Conservation (phyloP, 2,113 vertebrate species). For the Grammomys surdaster region DNA sequence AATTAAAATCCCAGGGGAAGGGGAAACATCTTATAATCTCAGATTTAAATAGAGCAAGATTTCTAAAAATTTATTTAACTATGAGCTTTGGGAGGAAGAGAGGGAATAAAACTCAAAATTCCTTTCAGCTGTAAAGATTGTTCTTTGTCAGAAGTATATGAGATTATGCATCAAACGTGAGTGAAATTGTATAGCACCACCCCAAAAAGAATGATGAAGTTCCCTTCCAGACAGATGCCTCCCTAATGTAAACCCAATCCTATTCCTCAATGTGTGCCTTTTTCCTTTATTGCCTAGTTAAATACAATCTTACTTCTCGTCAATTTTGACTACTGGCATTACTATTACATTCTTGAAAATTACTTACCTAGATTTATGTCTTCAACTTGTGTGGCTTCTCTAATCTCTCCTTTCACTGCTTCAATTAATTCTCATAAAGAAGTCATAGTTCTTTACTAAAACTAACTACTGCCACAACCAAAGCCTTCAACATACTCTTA, state of each 20-base stretch:
- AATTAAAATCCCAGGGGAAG: background rate
- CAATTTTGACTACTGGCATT: background rate
- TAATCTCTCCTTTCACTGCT: background rate
- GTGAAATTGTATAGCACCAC: too few species aligned
- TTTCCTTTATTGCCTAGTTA: background rate
- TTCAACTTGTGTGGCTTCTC: too few species aligned
- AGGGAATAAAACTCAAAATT: background rate
- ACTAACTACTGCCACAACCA: background rate
- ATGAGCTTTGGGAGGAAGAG: background rate
- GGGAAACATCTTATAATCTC: background rate
- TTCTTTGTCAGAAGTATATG: background rate
- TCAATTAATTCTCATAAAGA: background rate
- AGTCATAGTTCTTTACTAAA: background rate
- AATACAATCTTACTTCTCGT: background rate
- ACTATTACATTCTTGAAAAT: background rate
- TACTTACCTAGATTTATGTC: background rate
- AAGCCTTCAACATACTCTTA: background rate
- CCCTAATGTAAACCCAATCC: background rate
- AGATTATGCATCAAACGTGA: background rate
- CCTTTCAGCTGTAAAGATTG: background rate
- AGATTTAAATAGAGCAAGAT: background rate
- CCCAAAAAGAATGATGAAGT: background rate
- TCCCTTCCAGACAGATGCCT: background rate
- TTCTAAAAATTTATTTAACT: background rate
- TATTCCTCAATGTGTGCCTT: background rate